Percentiles rank a stretch among this genome's conserved stretches.
These are phyloP conservation scores for Heliconius aoede DNA, from an alignment of 2,888 invertebrate genomes.

Conservation along the genomic window DNA sequence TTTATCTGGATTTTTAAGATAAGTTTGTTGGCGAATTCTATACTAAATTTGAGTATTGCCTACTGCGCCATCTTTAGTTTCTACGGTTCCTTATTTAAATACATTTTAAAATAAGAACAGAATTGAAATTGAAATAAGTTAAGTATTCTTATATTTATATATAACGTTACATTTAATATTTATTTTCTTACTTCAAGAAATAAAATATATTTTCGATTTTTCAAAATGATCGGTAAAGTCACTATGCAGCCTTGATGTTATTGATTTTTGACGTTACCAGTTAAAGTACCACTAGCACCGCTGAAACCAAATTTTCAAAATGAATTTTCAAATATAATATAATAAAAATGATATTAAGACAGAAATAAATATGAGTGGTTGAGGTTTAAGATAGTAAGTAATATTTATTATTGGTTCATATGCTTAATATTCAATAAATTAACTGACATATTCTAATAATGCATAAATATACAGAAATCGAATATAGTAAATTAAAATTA, in stretches of 20 bases:
- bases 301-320: slow-evolving; percentile 32
- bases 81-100: neutral
- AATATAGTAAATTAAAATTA: neutral
- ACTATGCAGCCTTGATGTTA: slow-evolving; percentile 47
- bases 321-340: slow-evolving; percentile 16
- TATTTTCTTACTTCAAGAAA: neutral
- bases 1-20: no score
- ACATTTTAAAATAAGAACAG: neutral
- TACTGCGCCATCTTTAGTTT: neutral
- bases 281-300: slow-evolving; percentile 12
- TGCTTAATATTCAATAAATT: neutral
- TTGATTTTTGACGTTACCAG: slow-evolving; percentile 65
- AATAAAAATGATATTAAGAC: slow-evolving; percentile 25
- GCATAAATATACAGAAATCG: slow-evolving; percentile 7
- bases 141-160: neutral
- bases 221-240: neutral
- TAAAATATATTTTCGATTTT: neutral
- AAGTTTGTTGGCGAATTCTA: neutral
- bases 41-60: neutral
- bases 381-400: slow-evolving; percentile 30
- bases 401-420: slow-evolving; percentile 1
- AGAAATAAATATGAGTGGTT: slow-evolving; percentile 28
- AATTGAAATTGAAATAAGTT: neutral
- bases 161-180: neutral
- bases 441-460: neutral